Percentiles rank a stretch among this genome's conserved stretches.
Evolutionary conservation across 2,888 invertebrate genomes (phyloP).

Genomic region (Polia nebulosa): DNA sequence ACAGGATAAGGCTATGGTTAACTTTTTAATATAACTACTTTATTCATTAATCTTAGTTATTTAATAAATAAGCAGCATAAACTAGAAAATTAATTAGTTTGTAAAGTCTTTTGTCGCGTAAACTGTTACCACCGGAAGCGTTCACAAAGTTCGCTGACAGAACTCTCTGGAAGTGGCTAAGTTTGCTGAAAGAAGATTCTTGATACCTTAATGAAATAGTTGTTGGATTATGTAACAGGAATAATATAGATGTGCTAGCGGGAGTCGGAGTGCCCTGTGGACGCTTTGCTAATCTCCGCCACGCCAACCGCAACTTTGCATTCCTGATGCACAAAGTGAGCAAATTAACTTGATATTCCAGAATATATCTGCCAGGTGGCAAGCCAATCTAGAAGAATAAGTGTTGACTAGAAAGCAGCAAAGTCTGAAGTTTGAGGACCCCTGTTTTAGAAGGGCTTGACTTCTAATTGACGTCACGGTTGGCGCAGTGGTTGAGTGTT

Average conservation of each 20-base stretch:
- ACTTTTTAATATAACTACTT: neutral
- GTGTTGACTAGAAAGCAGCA: neutral
- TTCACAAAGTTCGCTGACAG: constrained; percentile 22
- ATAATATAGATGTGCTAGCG: too few species aligned
- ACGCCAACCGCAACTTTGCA: constrained; percentile 15
- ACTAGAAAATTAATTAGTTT: constrained; percentile 18
- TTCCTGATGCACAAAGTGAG: constrained; percentile 12
- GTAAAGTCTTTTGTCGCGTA: constrained; percentile 20
- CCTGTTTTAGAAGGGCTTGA: too few species aligned
- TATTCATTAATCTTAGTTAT: neutral
- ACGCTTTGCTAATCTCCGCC: constrained; percentile 9
- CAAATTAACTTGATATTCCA: constrained; percentile 5
- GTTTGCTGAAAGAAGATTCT: neutral
- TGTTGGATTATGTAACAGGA: neutral
- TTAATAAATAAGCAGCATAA: neutral
- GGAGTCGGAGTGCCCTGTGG: neutral
- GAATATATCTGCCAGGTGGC: neutral
- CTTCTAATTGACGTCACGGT: too few species aligned
- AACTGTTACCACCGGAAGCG: constrained; percentile 12
- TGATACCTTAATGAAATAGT: constrained; percentile 5
- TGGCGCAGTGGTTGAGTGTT: too few species aligned
- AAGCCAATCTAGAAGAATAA: neutral
- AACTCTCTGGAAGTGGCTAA: constrained; percentile 1
- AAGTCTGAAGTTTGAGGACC: neutral
- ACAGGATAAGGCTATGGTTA: neutral